Base-by-base conservation (phyloP, 2,113 vertebrate genomes). In the Jaculus jaculus region DNA sequence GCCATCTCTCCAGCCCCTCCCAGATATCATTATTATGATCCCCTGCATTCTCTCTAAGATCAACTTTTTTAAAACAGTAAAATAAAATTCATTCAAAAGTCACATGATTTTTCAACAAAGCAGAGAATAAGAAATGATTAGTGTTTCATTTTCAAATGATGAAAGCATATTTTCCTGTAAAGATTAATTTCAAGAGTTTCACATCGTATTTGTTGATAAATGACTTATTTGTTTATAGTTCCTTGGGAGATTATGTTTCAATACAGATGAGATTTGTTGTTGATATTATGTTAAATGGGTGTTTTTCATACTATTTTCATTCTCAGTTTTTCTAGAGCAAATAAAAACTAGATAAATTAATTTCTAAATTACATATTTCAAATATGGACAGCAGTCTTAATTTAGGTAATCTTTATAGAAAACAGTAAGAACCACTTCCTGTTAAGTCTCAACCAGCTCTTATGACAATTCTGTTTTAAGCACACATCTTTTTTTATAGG, bases 391-490 rank as follows among this genome's bases (percentile, higher is more conserved):
- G 1, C 24, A 74, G 42, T 89, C 13, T 66, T 32, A 54, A 90
- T 92, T 92, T 65, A 66, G 87, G 42, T 87, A 24, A 2, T 7
- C 12, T 84, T 84, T 13, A 77, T 0, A 92, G 23, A 74, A 78
- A 87, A 69, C 17, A 83, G 1, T 30, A 88, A 60, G 1, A 82
- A 37, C 66, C 6, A 16, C n/a, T 37, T 26, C 42, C 8, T 58
- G 54, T 73, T 2, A 71, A 3, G 1, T 66, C 51, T 71, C 58
- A 69, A 84, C 58, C 23, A 84, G 66, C 5, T 82, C 20, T 73
- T 90, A 95, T 90, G 61, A n/a, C 69, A 87, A 74, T 82, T 93
- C 24, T 73, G 21, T 34, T 84, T 78, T 68, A 84, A 26, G n/a
- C 32, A 39, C 23, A 68, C 13, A 47, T 84, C 90, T 61, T 88